Evolutionary conservation across 2,797 vertebrate genomes (phyloP).

Genomic region (Craterocephalus amniculus): DNA sequence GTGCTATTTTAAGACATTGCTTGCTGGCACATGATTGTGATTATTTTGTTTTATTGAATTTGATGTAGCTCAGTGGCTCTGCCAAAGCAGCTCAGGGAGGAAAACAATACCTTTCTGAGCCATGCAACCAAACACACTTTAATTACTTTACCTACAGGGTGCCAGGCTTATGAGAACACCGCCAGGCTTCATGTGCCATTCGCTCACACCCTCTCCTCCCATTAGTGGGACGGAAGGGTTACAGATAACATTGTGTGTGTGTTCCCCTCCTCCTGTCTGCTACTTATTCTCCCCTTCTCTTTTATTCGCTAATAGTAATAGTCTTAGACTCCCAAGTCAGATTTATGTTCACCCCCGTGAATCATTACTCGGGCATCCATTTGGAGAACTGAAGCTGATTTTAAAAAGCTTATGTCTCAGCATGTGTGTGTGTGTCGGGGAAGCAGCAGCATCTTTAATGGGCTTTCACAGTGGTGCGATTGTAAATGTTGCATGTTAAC

Average conservation of each 20-base stretch:
- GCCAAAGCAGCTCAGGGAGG: constrained; percentile 15
- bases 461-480: constrained; percentile 65
- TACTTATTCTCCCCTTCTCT: constrained; percentile 21
- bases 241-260: constrained; percentile 54
- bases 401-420: constrained; percentile 50
- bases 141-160: constrained; percentile 69
- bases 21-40: constrained; percentile 60
- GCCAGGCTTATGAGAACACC: constrained; percentile 66
- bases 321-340: constrained; percentile 58
- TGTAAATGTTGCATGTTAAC: constrained; percentile 78
- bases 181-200: constrained; percentile 46
- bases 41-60: constrained; percentile 47
- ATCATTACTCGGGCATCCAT: constrained; percentile 43
- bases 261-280: constrained; percentile 54
- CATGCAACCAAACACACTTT: constrained; percentile 62
- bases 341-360: constrained; percentile 45
- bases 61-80: constrained; percentile 36
- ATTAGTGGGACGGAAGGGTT: constrained; percentile 45
- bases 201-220: constrained; percentile 32
- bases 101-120: constrained; percentile 63
- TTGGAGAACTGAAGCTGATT: constrained; percentile 33
- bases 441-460: constrained; percentile 64
- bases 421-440: constrained; percentile 45
- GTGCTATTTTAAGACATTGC: constrained; percentile 69
- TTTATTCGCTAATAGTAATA: constrained; percentile 57